Base-by-base conservation (phyloP, 2,113 vertebrate genomes). In the Dipodomys spectabilis region DNA sequence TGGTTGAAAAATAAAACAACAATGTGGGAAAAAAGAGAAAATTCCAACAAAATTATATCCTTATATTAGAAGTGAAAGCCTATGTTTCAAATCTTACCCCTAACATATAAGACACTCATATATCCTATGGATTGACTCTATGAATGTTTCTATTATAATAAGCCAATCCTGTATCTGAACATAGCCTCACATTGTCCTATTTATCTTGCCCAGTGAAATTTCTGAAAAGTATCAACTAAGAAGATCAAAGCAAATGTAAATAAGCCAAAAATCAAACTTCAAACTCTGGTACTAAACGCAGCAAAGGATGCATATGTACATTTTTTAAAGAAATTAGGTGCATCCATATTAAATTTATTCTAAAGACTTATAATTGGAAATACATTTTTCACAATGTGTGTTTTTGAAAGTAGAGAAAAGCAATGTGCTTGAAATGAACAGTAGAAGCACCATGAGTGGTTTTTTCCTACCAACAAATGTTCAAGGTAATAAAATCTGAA, bases 221-320 rank as follows among this genome's bases (percentile, higher is more conserved):
- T 82, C 35, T 15, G 13, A 7, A 82, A n/a, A 65, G 35, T 71
- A 71, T 15, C 45, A 13, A 3, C 18, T 13, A 49, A 49, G 49
- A 72, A 49, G 8, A 68, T 45, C 60, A 74, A 13, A n/a, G 30
- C 0, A 13, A 75, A 75, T n/a, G 8, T 27, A 11, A 25, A 39
- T 32, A 20, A 25, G 2, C 7, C 18, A 16, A 86, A 25, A 57
- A 18, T 0, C 27, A 12, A 27, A 32, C 12, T 10, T 78, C 28
- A 35, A 49, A 20, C 1, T 67, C 7, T 78, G 28, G 19, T 30
- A 0, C 3, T 62, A 22, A 81, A 39, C 69, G 5, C 25, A 45
- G 49, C 2, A 32, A 22, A 44, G 68, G 15, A 7, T 5, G 8
- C 23, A 6, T 1, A 10, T 18, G 0, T 0, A 62, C 60, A 62